Evolutionary conservation across 1,140 invertebrate genomes (phyloP), one percentile per base, ranked within the genome.

Genomic region (Leptopilina clavipes): DNA sequence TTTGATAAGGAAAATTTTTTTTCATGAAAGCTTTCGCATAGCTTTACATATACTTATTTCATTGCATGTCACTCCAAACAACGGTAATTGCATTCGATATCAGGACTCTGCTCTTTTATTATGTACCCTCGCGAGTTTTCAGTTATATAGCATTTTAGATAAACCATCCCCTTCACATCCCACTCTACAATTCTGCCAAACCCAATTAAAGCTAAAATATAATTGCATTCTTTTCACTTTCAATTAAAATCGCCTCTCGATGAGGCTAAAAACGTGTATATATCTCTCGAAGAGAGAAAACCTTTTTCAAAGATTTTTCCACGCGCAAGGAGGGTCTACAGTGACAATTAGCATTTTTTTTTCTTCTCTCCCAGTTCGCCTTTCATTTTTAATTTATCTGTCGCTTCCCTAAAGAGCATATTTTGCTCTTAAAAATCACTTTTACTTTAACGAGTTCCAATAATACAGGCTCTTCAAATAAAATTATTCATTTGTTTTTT

Each of bases 341-440:
- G 25, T 31, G 25, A 48, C 45, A 52, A 52, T 52, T 52, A 52
- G 48, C 48, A 52, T 52, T 17, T 52, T 48, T 48, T 48, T 52
- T 52, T 52, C n/a, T 17, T n/a, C 48, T 1, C 37, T 40, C 37
- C 37, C 9, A 40, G 9, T 48, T 48, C 48, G 7, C 6, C 48
- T 52, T 52, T 52, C 48, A 52, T 52, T 52, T 52, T 52, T 52
- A 52, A 52, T 52, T 52, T 52, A 52, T 52, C 48, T 52, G n/a
- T 52, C 48, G 48, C 48, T n/a, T 52, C 48, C n/a, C 14, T 52
- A 17, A 52, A 52, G n/a, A 52, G 48, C 14, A 52, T 52, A 31
- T 31, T n/a, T n/a, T 52, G 48, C 48, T 52, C 37, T 6, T 8
- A 8, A 52, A 52, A 52, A 52, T 17, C 48, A 52, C 48, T 52